Evolutionary conservation across 1,140 invertebrate genomes (phyloP).

Genomic region (Brachionus rubens): DNA sequence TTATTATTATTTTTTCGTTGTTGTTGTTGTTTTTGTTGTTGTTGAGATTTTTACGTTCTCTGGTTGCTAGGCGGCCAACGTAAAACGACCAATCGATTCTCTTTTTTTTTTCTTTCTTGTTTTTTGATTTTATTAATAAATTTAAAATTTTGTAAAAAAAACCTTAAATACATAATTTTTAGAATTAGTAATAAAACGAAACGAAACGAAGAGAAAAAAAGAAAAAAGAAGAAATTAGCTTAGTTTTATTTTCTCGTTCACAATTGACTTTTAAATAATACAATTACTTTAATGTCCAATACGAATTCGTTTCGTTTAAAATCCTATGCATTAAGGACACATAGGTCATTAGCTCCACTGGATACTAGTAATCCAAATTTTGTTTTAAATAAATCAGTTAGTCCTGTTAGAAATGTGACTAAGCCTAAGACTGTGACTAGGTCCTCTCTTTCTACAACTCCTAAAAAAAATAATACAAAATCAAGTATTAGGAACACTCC

Average conservation of each 20-base stretch:
- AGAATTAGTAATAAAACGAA: no score
- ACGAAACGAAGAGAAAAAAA: no score
- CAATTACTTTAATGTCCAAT: neutral
- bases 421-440: neutral
- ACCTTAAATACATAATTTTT: slow-evolving; percentile 43
- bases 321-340: neutral
- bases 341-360: slow-evolving; percentile 18
- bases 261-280: no score
- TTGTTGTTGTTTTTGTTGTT: neutral
- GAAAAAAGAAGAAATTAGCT: slow-evolving; percentile 14
- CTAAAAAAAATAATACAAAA: no score
- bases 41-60: neutral
- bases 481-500: neutral
- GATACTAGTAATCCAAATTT: slow-evolving; percentile 46
- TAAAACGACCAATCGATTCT: slow-evolving; percentile 31
- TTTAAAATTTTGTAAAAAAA: neutral
- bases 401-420: neutral
- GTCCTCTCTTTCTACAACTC: no score
- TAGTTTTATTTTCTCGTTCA: neutral
- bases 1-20: neutral
- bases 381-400: slow-evolving; percentile 16
- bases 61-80: slow-evolving; percentile 26
- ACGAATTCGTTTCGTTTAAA: slow-evolving; percentile 36
- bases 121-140: no score
- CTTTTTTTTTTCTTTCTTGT: neutral